Evolutionary conservation across 2,888 invertebrate genomes (phyloP), one percentile per base, ranked within the genome.

Genomic region (Caenorhabditis uteleia): DNA sequence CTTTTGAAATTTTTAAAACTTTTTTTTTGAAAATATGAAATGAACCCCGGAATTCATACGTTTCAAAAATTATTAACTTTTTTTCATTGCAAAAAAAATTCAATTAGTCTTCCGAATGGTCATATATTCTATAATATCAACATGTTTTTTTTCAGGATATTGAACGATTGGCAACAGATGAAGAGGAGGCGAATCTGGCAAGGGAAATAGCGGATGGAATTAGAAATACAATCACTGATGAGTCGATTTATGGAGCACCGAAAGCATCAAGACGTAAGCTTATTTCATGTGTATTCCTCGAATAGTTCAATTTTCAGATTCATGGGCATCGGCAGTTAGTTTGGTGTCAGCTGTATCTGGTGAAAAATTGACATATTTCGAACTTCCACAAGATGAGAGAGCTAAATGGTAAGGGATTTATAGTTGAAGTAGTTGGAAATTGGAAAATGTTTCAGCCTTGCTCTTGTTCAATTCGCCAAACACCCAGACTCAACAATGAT

Each of bases 151-250:
- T 75, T 42, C 65, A 86, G 85, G 94, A 97, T 86, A 94, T 97
- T 92, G 89, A 93, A 61, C 94, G 95, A 85, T 93, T 95, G 0
- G 95, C 95, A 7, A 65, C 62, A 2, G 94, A 92, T 0, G 91
- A 92, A 40, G 95, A 95, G 72, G 97, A 98, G 83, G 56, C 92
- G 69, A 93, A 95, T 77, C 86, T 97, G 49, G 97, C 97, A 0
- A 90, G 91, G 74, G 95, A 98, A 87, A 93, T 98, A 90, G 97
- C 97, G 78, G 93, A 95, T 7, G 95, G 97, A 79, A 87, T 98
- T 1, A 92, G 91, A 54, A 95, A 97, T 84, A 90, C 94, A 67
- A 86, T 95, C 2, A 93, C 95, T 2, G 97, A 98, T 86, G 91
- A 90, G 79, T 46, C 56, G n/a, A 87, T 90, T 1, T 99, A 95